These are phyloP conservation scores for Euglossa dilemma DNA, from an alignment of 1,140 invertebrate species.

Conservation along the genomic window DNA sequence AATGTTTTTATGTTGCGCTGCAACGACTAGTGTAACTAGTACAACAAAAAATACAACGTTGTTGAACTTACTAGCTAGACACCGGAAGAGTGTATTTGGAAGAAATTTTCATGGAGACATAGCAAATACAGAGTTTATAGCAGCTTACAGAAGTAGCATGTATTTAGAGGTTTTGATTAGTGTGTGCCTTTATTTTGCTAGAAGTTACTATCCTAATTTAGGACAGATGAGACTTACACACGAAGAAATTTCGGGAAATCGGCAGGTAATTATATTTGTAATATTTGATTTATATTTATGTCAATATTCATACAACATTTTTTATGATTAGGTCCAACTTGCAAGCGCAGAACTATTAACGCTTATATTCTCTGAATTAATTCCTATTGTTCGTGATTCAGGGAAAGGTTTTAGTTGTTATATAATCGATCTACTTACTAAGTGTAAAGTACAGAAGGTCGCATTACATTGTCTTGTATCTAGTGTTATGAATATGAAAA, in stretches of 20 bases:
- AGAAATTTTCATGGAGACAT: conserved; percentile 90
- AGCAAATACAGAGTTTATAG: conserved; percentile 84
- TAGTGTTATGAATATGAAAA: conserved; percentile 87
- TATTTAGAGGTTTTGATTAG: conserved; percentile 92
- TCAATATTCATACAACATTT: conserved; percentile 17
- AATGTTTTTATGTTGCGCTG: conserved; percentile 88
- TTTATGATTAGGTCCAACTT: conserved; percentile 85
- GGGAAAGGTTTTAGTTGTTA: conserved; percentile 92
- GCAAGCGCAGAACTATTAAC: conserved; percentile 91
- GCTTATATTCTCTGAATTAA: conserved; percentile 89
- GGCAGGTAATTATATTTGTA: conserved; percentile 80
- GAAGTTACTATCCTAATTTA: conserved; percentile 91
- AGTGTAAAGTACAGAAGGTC: conserved; percentile 95
- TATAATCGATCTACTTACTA: conserved; percentile 90
- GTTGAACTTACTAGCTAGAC: conserved; percentile 87
- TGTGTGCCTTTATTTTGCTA: conserved; percentile 90
- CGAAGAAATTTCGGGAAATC: conserved; percentile 90
- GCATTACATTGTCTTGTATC: conserved; percentile 92
- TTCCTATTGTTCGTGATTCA: conserved; percentile 92
- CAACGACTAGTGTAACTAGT: conserved; percentile 87
- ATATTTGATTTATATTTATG: not conserved
- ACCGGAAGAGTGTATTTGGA: conserved; percentile 92
- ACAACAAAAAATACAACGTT: conserved; percentile 83
- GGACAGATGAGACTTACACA: conserved; percentile 86
- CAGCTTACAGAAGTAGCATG: conserved; percentile 89